These are phyloP conservation scores for Amphipyra tragopoginis DNA, from an alignment of 2,888 invertebrate genomes.

Conservation along the genomic window DNA sequence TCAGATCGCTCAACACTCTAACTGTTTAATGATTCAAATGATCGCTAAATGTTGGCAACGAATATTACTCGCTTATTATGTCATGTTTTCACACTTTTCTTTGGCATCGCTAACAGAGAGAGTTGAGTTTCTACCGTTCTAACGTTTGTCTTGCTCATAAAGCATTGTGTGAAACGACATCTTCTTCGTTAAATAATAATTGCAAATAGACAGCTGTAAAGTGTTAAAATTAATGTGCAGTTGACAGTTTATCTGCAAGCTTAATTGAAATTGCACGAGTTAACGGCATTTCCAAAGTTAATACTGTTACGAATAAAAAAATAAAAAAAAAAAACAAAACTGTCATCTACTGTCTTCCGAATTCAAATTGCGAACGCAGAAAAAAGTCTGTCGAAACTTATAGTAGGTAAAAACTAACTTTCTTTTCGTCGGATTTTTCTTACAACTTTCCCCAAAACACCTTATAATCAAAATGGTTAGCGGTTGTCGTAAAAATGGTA, in stretches of 20 bases:
- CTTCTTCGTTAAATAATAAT: too few relatives aligned
- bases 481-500: constrained; percentile 25
- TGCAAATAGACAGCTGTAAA: too few relatives aligned
- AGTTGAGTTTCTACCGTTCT: constrained; percentile 8
- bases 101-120: constrained; percentile 33
- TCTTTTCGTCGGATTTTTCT: constrained; percentile 38
- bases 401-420: constrained; percentile 32
- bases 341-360: neutral
- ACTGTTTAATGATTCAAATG: constrained; percentile 38
- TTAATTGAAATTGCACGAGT: too few relatives aligned
- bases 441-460: constrained; percentile 46
- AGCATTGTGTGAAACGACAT: too few relatives aligned
- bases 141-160: constrained; percentile 11
- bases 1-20: neutral
- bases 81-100: constrained; percentile 42
- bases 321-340: neutral
- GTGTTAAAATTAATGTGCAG: too few relatives aligned
- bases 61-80: constrained; percentile 30
- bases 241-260: too few relatives aligned
- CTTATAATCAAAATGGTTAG: constrained; percentile 13
- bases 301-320: too few relatives aligned
- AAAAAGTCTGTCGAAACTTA: constrained; percentile 5
- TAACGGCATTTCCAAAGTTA: too few relatives aligned
- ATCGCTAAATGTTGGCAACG: constrained; percentile 33
- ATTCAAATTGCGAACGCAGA: constrained; percentile 36